Conservation (phyloP, 2,113 vertebrate species). For the Vidua macroura region DNA sequence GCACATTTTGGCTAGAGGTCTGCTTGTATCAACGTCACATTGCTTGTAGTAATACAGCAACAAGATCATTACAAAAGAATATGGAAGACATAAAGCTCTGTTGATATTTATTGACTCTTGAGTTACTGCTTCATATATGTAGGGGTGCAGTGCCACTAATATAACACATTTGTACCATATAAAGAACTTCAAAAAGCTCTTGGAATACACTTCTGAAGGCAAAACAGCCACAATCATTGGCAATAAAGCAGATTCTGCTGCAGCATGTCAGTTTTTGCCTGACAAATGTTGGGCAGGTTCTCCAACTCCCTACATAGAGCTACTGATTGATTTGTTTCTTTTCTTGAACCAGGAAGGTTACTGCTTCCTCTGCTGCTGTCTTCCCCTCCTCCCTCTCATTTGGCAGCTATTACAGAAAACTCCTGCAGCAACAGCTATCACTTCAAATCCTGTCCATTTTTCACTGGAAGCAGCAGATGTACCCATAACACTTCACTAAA, state of each 20-base stretch:
- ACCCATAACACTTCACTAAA: constrained; percentile 42
- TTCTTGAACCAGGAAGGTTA: constrained; percentile 29
- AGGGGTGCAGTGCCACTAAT: not conserved
- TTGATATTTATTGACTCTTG: not conserved
- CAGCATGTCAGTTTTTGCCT: not conserved
- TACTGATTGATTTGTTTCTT: constrained; percentile 57
- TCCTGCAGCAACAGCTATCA: constrained; percentile 40
- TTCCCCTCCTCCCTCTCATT: not conserved
- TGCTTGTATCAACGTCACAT: not conserved
- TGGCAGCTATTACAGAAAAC: constrained; percentile 46
- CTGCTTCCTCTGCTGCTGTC: not conserved
- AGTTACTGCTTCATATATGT: not conserved
- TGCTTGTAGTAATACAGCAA: not conserved
- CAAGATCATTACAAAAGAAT: not conserved
- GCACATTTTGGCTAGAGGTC: not conserved
- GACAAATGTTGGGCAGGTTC: constrained; percentile 21
- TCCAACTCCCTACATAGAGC: not conserved
- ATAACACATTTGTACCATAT: not conserved
- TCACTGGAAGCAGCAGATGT: constrained; percentile 48
- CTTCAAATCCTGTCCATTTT: constrained; percentile 38
- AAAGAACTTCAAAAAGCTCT: not conserved
- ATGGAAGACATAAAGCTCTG: not conserved
- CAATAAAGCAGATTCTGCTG: not conserved
- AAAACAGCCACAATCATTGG: not conserved
- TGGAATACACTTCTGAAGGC: not conserved